phyloP scores from a whole-genome alignment of 2,888 invertebrate species.

The Nymphalis polychloros region DNA sequence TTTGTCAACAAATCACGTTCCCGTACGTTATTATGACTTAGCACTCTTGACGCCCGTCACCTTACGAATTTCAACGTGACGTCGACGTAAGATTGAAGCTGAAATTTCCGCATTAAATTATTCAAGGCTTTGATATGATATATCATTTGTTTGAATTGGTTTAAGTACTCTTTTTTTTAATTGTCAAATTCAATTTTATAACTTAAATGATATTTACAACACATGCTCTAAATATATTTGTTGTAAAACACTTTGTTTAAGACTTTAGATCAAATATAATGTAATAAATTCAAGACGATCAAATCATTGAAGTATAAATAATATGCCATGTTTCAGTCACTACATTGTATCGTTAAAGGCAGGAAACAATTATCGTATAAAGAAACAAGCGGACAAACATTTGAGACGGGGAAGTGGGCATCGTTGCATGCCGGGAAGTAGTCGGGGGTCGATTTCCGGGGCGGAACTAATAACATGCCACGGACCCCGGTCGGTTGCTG shows the following conservation, averaged over 20 bases:
- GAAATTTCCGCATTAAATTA: constrained; percentile 14
- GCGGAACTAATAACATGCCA: constrained; percentile 68
- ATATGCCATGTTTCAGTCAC: constrained; percentile 13
- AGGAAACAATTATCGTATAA: constrained; percentile 41
- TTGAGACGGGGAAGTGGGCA: constrained; percentile 21
- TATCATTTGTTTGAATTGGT: not conserved
- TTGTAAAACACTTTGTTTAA: too few species aligned
- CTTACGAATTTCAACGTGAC: constrained; percentile 47
- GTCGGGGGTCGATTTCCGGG: constrained; percentile 64
- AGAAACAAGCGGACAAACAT: constrained; percentile 30
- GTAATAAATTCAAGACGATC: too few species aligned
- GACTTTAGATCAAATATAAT: too few species aligned
- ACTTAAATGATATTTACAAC: not conserved
- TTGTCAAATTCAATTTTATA: too few species aligned
- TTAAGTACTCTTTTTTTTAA: not conserved
- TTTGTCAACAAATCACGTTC: constrained; percentile 71
- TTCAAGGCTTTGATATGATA: constrained; percentile 1
- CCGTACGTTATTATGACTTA: constrained; percentile 54
- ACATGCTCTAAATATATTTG: too few species aligned
- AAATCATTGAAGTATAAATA: constrained; percentile 9
- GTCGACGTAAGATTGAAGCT: constrained; percentile 19
- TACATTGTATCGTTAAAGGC: constrained; percentile 37
- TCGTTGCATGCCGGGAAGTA: constrained; percentile 34
- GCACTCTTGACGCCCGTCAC: constrained; percentile 44
- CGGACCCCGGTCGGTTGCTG: constrained; percentile 35